These are phyloP conservation scores for Pseudocheirus occidentalis DNA, from an alignment of 2,797 vertebrate species.

Conservation along the genomic window DNA sequence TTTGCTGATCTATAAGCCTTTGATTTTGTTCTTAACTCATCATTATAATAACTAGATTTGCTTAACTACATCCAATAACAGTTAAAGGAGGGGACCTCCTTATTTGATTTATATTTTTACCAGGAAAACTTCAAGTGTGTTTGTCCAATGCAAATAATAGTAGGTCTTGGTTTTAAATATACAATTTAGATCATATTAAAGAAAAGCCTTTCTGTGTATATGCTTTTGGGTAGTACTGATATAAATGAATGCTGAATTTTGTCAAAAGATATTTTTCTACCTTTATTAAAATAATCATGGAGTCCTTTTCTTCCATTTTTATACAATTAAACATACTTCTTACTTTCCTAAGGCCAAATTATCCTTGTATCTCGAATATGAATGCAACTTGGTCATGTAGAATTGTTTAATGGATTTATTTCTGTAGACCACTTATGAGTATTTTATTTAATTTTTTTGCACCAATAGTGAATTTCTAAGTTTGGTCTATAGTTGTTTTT, in stretches of 20 bases:
- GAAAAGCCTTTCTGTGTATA: neutral
- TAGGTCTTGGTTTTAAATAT: neutral
- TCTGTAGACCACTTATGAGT: neutral
- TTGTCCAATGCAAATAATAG: neutral
- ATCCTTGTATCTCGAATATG: neutral
- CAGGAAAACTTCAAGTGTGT: neutral
- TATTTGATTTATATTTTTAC: conserved; percentile 11
- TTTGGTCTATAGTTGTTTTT: neutral
- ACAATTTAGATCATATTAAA: neutral
- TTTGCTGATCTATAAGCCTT: neutral
- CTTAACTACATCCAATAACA: neutral
- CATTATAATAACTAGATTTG: neutral
- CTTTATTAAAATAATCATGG: conserved; percentile 18
- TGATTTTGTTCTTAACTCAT: neutral
- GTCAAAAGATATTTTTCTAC: conserved; percentile 20
- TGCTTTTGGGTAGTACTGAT: neutral
- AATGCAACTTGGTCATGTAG: neutral
- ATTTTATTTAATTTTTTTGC: neutral
- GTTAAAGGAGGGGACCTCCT: neutral
- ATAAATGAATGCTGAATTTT: neutral
- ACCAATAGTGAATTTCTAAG: neutral
- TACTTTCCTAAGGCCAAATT: neutral
- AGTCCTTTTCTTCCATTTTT: neutral
- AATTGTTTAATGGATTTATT: neutral
- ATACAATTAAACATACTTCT: neutral